Base-by-base conservation (phyloP, 1,140 invertebrate species). In the Cryptotermes secundus region DNA sequence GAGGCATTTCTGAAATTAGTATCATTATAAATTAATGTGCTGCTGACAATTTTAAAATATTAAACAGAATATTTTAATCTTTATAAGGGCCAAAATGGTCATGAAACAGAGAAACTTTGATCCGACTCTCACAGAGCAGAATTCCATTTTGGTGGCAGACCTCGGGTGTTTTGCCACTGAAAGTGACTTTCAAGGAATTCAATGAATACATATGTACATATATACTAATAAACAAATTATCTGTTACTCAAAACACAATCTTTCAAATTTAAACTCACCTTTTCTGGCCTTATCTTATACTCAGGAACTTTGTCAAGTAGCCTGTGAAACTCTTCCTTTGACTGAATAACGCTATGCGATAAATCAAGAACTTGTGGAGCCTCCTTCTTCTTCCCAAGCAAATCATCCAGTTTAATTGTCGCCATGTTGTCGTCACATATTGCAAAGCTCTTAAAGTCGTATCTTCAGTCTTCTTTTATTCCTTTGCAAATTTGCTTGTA, bases 231-330 rank as follows among this genome's bases (percentile, higher is more conserved):
- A 79, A 9, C 34, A 79, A 34, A 34, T 34, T 10, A 19, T 31
- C 12, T n/a, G 1, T 31, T 34, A 79, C 22, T 3, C 34, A 31
- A 26, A 31, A 79, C 3, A 79, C 19, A 31, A 31, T 34, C 19
- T 35, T 79, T 31, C 79, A 34, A 79, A 79, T 16, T 53, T 38
- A 81, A 65, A 83, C 85, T 86, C 90, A 95, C 94, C 91, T 97
- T 97, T 89, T 97, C 96, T 0, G 95, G 93, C 86, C 95, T 93
- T 82, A 97, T 96, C 90, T 96, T 97, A 87, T 96, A 97, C 87
- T 98, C 97, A 0, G 96, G 96, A 35, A 97, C 95, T 90, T 95
- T 96, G 86, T 97, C 96, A 87, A 96, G 91, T 35, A 96, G 91
- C 83, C 93, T 93, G 86, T 94, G 93, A 86, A 96, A 96, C 88